Evolutionary conservation across 2,888 invertebrate species (phyloP).

Genomic region (Aricia artaxerxes): DNA sequence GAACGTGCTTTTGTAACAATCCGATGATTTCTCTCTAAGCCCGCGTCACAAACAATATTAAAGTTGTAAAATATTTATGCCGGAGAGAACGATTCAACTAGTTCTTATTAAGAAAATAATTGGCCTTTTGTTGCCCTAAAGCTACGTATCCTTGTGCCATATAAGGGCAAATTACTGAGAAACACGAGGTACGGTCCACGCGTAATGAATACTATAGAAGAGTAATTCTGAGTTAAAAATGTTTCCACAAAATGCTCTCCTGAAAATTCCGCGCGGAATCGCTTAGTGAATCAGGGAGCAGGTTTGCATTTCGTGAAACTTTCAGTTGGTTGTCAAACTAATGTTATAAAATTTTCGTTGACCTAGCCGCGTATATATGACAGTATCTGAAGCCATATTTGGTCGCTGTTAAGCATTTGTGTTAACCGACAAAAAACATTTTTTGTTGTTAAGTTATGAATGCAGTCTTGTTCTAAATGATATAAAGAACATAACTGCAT

Average conservation of each 20-base stretch:
- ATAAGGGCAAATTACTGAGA: neutral
- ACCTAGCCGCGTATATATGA: too few relatives aligned
- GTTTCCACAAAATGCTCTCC: too few relatives aligned
- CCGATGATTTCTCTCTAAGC: conserved; percentile 24
- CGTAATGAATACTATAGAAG: neutral
- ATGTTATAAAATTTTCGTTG: neutral
- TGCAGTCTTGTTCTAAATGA: too few relatives aligned
- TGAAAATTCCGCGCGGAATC: too few relatives aligned
- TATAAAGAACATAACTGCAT: too few relatives aligned
- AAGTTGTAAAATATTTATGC: conserved; percentile 22
- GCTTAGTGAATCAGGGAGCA: too few relatives aligned
- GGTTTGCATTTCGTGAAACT: neutral
- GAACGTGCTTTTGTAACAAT: conserved; percentile 28
- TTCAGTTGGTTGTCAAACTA: neutral
- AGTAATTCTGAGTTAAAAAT: neutral
- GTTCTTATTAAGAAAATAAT: conserved; percentile 6
- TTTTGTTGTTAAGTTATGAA: too few relatives aligned
- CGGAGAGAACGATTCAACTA: conserved; percentile 1
- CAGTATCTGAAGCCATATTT: too few relatives aligned
- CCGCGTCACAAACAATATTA: conserved; percentile 28
- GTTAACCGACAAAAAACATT: too few relatives aligned
- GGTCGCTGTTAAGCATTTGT: too few relatives aligned
- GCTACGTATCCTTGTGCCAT: neutral
- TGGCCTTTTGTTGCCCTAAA: neutral
- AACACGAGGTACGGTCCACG: neutral